These are phyloP conservation scores for Pica pica DNA, from an alignment of 2,113 vertebrate genomes.

Conservation along the genomic window DNA sequence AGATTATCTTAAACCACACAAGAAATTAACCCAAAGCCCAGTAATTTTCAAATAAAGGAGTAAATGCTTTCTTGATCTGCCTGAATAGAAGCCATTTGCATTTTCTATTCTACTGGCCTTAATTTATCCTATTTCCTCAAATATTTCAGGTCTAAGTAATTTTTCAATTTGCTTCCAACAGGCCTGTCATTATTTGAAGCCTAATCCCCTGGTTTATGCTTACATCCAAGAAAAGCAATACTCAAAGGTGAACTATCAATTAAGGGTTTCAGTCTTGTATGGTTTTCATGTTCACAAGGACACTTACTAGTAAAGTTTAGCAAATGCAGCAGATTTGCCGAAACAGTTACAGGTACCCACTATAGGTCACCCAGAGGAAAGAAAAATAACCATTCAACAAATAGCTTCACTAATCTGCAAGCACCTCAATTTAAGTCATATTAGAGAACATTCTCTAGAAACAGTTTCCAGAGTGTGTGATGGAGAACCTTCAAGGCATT, in stretches of 20 bases:
- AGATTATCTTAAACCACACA: not conserved
- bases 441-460: not conserved
- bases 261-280: not conserved
- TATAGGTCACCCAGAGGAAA: not conserved
- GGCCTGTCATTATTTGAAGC: not conserved
- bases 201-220: not conserved
- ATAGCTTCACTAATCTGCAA: not conserved
- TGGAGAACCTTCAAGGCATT: not conserved
- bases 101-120: not conserved
- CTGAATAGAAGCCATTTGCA: not conserved
- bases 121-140: not conserved
- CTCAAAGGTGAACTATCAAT: not conserved
- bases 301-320: not conserved
- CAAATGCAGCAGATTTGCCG: not conserved
- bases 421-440: not conserved
- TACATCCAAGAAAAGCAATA: not conserved
- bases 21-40: not conserved
- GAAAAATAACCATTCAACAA: not conserved
- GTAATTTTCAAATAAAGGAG: not conserved
- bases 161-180: slow-evolving; percentile 12
- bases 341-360: not conserved
- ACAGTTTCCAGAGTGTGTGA: not conserved
- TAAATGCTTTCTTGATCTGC: not conserved
- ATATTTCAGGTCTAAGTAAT: not conserved
- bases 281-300: not conserved